Base-by-base conservation (phyloP, 2,797 vertebrate species). In the Diglossa cyanea region DNA sequence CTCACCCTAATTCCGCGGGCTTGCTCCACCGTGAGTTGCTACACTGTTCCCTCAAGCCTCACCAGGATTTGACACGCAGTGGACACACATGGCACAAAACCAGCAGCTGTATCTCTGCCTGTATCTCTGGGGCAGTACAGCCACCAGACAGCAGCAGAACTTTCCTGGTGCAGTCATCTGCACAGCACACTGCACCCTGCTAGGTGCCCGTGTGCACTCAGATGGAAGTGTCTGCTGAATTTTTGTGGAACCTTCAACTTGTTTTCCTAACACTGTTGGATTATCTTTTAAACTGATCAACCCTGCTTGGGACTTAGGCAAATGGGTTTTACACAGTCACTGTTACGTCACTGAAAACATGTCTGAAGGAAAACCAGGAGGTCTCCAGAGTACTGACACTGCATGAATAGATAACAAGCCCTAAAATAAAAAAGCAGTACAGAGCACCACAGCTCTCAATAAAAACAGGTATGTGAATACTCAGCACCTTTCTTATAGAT, bases 111-210 rank as follows among this genome's bases (percentile, higher is more conserved):
- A n/a, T n/a, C n/a, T n/a, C n/a, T 50, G 44, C 20, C 4, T 8
- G 10, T 18, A 12, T 14, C 63, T n/a, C 58, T 31, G 35, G 47
- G 20, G 40, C 47, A 61, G 18, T 11, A 31, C 8, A 15, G 37
- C 42, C 40, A 70, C 31, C 54, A 24, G 10, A 28, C 12, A 24
- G 39, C 33, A 65, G 74, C 39, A 87, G 17, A 37, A 51, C 44
- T 35, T 74, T 19, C 65, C 67, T 0, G 0, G 13, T 7, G 7
- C 35, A 14, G 58, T 18, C 0, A 0, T 31, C 72, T 4, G 3
- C 37, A 35, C 31, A 48, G 44, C 60, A 39, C 5, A 1, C 25
- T 16, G 35, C n/a, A 47, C 18, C 21, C 37, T 55, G n/a, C 55
- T 5, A 57, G 42, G 20, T 18, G 30, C 21, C 47, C 24, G 25